Evolutionary conservation across 2,797 vertebrate genomes (phyloP), one percentile per base, ranked within the genome.

Genomic region (Darevskia nairensis): DNA sequence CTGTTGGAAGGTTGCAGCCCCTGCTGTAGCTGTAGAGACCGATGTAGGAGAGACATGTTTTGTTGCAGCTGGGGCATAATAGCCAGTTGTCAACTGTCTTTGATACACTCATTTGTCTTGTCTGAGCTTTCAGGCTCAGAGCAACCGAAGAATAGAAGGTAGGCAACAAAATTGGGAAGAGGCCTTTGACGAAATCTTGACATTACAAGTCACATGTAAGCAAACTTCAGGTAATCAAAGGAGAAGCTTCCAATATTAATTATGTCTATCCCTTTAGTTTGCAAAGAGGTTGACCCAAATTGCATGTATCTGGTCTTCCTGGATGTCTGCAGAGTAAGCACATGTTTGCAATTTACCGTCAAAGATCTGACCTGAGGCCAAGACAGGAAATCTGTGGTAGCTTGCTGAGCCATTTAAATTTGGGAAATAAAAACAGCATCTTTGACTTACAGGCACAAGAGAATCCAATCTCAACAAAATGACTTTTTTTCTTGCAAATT

Each of bases 361-460:
- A 64, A 86, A 88, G 72, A 74, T 76, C 46, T 8, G 46, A 3
- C 8, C 69, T 46, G 86, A 68, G 1, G 0, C 6, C 39, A 77
- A 89, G 84, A 86, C 0, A 6, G 92, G 88, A 93, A 93, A 78
- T 84, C 87, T 90, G 87, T 0, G 4, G 41, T 87, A 89, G 17
- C 23, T 0, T 2, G 7, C 76, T 82, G 23, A 74, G 17, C 35
- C 0, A 0, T 80, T 8, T n/a, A n/a, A 91, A 84, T 89, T 88
- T 90, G 71, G 72, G 69, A 81, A 89, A 78, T 0, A 6, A 64
- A 15, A 59, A 87, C 50, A 82, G 11, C 50, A 75, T 19, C 77
- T 88, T 88, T 93, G 92, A 88, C 85, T 87, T 86, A 80, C 8
- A 15, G 68, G 13, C 83, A 72, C 46, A 2, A 84, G 2, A 41